Conservation (phyloP, 2,888 invertebrate species). For the Micropterix aruncella region DNA sequence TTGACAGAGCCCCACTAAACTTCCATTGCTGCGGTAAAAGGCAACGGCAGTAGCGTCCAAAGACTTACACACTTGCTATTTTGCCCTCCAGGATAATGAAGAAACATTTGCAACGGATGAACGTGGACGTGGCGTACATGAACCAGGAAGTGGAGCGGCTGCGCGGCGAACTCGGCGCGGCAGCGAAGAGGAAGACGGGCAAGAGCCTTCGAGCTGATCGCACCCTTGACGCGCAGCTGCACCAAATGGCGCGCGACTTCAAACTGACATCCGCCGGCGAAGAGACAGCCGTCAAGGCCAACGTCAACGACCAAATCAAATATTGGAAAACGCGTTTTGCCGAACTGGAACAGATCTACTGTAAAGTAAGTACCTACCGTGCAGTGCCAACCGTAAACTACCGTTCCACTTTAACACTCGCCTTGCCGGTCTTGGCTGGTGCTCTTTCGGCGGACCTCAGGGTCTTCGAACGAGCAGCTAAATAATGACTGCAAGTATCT, state of each 20-base stretch:
- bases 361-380: background rate
- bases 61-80: conserved; percentile 6
- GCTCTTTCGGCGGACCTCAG: too few species aligned
- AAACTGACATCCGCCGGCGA: conserved; percentile 23
- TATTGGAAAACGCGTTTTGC: conserved; percentile 22
- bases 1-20: too few species aligned
- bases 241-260: conserved; percentile 29
- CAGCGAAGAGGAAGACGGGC: conserved; percentile 26
- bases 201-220: conserved; percentile 26
- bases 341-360: background rate
- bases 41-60: background rate
- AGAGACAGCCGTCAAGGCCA: conserved; percentile 13
- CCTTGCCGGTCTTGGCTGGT: too few species aligned
- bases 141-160: conserved; percentile 38
- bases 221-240: conserved; percentile 27
- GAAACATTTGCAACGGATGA: conserved; percentile 54
- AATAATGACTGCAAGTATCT: too few species aligned
- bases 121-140: conserved; percentile 55
- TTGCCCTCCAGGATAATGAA: conserved; percentile 40
- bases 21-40: background rate
- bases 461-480: too few species aligned
- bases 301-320: conserved; percentile 18
- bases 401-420: too few species aligned
- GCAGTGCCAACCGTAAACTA: too few species aligned
- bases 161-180: conserved; percentile 38